Conservation (phyloP, 2,797 vertebrate genomes). For the Steatocranus sp. region DNA sequence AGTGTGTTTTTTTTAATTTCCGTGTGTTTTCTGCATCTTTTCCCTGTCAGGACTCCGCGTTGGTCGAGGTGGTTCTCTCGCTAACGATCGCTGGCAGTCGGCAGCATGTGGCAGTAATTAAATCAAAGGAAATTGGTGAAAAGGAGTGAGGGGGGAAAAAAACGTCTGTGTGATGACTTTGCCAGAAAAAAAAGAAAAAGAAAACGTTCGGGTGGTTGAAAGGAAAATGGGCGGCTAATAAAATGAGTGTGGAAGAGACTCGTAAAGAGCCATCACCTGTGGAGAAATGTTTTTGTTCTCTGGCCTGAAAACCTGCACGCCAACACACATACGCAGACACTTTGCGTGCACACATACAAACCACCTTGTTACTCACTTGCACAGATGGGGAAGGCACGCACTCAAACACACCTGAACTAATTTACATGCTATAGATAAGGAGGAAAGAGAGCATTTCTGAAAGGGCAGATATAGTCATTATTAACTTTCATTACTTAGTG, state of each 20-base stretch:
- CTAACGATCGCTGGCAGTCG: slow-evolving; percentile 80
- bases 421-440: background rate
- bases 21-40: background rate
- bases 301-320: slow-evolving; percentile 4
- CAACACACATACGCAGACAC: background rate
- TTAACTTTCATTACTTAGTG: background rate
- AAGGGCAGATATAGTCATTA: background rate
- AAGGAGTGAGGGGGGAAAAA: background rate
- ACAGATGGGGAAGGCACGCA: background rate
- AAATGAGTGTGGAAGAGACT: slow-evolving; percentile 56
- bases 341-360: background rate
- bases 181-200: slow-evolving; percentile 12
- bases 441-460: background rate
- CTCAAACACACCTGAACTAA: background rate
- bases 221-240: slow-evolving; percentile 59
- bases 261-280: slow-evolving; percentile 63
- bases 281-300: slow-evolving; percentile 56
- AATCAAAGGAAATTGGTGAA: slow-evolving; percentile 70
- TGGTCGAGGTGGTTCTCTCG: slow-evolving; percentile 27
- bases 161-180: slow-evolving; percentile 20
- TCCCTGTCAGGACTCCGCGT: slow-evolving; percentile 11
- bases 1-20: background rate
- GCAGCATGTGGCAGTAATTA: slow-evolving; percentile 85
- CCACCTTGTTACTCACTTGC: background rate
- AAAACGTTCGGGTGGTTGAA: slow-evolving; percentile 36